Evolutionary conservation across 2,797 vertebrate genomes (phyloP).

Genomic region (Zalophus californianus): DNA sequence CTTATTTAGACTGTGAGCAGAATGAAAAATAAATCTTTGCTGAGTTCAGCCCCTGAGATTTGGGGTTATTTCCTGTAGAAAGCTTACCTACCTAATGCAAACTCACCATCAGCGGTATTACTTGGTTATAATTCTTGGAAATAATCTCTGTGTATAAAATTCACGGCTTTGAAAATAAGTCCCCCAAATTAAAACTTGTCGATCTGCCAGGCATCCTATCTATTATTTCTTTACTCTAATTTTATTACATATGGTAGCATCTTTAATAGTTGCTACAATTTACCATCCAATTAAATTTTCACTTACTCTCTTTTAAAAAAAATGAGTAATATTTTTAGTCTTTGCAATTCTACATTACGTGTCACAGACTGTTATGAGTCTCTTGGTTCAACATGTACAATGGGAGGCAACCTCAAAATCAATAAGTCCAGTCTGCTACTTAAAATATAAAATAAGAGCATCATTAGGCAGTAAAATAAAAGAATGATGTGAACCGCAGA

Average conservation of each 20-base stretch:
- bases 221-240: neutral
- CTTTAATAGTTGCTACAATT: neutral
- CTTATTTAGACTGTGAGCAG: neutral
- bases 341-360: neutral
- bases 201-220: neutral
- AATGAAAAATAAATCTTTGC: neutral
- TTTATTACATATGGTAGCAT: neutral
- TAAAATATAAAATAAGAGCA: neutral
- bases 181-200: neutral
- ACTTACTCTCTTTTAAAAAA: neutral
- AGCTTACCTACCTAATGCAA: neutral
- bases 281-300: neutral
- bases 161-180: slow-evolving; percentile 20
- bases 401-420: neutral
- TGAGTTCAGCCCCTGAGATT: neutral
- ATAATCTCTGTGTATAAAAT: neutral
- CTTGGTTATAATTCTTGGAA: neutral
- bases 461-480: neutral
- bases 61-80: neutral
- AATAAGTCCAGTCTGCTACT: neutral
- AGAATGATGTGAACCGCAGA: neutral
- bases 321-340: neutral
- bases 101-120: neutral
- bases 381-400: neutral
- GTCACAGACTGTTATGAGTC: neutral